Conservation (phyloP, 2,888 invertebrate genomes). For the Copidosoma aretas region DNA sequence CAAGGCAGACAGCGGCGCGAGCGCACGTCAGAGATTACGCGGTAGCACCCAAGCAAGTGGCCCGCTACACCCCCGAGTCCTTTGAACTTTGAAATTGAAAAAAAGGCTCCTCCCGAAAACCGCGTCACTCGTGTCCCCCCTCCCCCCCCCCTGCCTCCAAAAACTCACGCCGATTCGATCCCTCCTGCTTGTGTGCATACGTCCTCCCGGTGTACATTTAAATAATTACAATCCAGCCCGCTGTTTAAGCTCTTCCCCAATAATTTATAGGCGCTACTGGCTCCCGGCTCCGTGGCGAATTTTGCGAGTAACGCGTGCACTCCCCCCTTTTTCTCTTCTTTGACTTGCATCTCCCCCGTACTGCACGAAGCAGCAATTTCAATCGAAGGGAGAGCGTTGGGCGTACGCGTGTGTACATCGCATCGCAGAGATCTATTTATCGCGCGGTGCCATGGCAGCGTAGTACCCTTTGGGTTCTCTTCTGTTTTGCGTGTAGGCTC, state of each 20-base stretch:
- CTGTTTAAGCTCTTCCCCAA: constrained; percentile 52
- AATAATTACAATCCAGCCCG: constrained; percentile 60
- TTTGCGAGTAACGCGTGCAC: constrained; percentile 40
- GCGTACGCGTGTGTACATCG: neutral
- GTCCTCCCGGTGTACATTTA: constrained; percentile 51
- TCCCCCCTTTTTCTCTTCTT: neutral
- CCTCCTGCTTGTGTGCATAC: constrained; percentile 25
- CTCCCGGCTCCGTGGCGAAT: constrained; percentile 53
- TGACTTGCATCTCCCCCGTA: constrained; percentile 12
- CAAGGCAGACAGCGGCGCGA: too few species aligned
- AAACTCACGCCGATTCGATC: constrained; percentile 14
- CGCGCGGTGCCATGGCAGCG: constrained; percentile 29
- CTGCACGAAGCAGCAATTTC: constrained; percentile 35
- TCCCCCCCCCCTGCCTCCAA: too few species aligned
- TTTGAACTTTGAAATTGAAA: constrained; percentile 38
- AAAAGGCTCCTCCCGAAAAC: constrained; percentile 20
- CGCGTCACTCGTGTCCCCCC: too few species aligned
- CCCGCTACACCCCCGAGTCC: too few species aligned
- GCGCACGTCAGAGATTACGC: too few species aligned
- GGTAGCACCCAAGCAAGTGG: too few species aligned
- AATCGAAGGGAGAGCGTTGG: constrained; percentile 12
- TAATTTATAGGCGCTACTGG: constrained; percentile 58
- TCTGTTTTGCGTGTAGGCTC: too few species aligned
- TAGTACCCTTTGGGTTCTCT: neutral
- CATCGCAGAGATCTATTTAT: constrained; percentile 11